Evolutionary conservation across 2,888 invertebrate genomes (phyloP), one percentile per base, ranked within the genome.

Genomic region (Cephus sareptanus): DNA sequence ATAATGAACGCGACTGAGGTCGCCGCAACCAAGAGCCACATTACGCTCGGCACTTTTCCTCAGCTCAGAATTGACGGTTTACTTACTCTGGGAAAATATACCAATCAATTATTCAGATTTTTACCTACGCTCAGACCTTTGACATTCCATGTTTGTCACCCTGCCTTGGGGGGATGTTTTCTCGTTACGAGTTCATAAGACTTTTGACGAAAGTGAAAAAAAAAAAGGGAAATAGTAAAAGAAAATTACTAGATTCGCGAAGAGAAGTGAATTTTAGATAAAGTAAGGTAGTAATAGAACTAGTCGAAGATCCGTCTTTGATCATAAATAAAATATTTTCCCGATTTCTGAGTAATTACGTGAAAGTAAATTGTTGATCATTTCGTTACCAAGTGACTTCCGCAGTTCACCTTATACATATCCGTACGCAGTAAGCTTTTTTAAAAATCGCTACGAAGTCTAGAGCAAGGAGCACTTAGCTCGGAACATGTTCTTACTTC

Each of bases 61-160:
- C 75, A 33, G 34, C 34, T 40, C 33, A n/a, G 1, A 15, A 12
- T 70, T 70, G n/a, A 31, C 30, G 30, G 70, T n/a, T 70, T 70
- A 15, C 70, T 70, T 30, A 6, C 30, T 69, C 31, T 75, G 75
- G 80, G 80, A 80, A 81, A 83, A 82, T 81, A 79, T 80, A 80
- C 75, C 77, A 84, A 85, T 86, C 84, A 82, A 81, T 86, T 86
- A 85, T 83, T 85, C 81, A 82, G 75, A 85, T 84, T 77, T 70
- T 23, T 76, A 70, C 37, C 70, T 40, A 40, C 15, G 40, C 15
- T 15, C 40, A 40, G 40, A 15, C 15, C 40, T 40, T 40, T 40
- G 40, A 40, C 6, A 40, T 40, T 40, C 15, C 15, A 15, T 15
- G 40, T 40, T 40, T 40, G 40, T 40, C 15, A 6, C 2, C 2